Conservation (phyloP, 2,888 invertebrate genomes). For the Dasysyrphus tricinctus region DNA sequence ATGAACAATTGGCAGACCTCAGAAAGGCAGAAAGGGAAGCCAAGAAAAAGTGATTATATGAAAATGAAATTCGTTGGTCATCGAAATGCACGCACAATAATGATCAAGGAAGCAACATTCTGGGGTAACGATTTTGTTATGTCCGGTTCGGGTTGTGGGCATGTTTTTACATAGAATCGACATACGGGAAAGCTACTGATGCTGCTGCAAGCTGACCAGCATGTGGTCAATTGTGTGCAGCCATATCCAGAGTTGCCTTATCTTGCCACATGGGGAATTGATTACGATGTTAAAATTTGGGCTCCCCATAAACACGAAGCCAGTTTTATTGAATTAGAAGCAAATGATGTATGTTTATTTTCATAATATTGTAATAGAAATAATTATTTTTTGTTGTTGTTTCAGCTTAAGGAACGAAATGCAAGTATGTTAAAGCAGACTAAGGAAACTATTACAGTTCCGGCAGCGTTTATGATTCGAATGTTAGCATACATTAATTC, state of each 20-base stretch:
- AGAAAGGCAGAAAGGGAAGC: conserved; percentile 78
- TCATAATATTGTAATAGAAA: conserved; percentile 38
- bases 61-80: conserved; percentile 90
- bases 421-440: conserved; percentile 94
- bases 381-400: conserved; percentile 21
- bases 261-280: conserved; percentile 93
- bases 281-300: conserved; percentile 94
- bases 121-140: conserved; percentile 92
- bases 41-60: conserved; percentile 82
- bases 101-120: conserved; percentile 94
- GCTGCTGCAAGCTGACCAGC: conserved; percentile 91
- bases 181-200: conserved; percentile 88
- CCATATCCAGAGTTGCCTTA: conserved; percentile 91
- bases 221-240: conserved; percentile 93
- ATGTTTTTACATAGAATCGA: conserved; percentile 92
- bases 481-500: conserved; percentile 88
- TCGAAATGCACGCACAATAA: conserved; percentile 90
- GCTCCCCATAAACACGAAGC: conserved; percentile 87
- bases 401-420: conserved; percentile 89
- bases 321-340: conserved; percentile 86
- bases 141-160: conserved; percentile 95
- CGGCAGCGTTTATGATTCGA: conserved; percentile 93
- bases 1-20: conserved; percentile 78
- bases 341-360: conserved; percentile 84
- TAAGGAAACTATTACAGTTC: conserved; percentile 93